Percentiles rank a stretch among this genome's conserved stretches.
phyloP scores from a whole-genome alignment of 2,113 vertebrate species.

The Oreochromis tanganicae region DNA sequence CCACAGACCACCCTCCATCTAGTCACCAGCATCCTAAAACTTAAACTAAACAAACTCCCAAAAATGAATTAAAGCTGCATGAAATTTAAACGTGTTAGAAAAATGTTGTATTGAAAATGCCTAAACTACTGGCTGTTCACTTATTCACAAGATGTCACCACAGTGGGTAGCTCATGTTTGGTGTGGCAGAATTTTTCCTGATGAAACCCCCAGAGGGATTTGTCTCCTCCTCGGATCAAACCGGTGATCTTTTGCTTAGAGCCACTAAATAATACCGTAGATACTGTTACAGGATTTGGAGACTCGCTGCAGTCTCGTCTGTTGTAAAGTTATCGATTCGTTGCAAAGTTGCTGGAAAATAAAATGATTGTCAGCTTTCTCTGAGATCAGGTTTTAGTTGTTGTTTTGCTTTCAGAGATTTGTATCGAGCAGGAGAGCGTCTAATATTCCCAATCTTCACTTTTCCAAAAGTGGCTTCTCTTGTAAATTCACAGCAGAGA shows the following conservation, averaged over 20 bases:
- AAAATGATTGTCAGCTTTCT: not conserved
- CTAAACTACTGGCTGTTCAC: not conserved
- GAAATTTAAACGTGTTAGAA: not conserved
- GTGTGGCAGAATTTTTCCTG: not conserved
- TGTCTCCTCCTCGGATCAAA: not conserved
- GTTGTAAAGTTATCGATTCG: accelerated
- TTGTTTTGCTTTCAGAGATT: not conserved
- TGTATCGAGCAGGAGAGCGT: not conserved
- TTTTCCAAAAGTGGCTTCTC: accelerated
- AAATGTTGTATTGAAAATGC: accelerated
- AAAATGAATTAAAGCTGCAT: not conserved
- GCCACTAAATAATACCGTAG: not conserved
- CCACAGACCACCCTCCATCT: not conserved
- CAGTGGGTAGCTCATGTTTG: not conserved
- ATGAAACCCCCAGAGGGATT: not conserved
- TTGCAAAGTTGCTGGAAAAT: not conserved
- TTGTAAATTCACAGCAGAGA: not conserved
- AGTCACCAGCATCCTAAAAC: not conserved
- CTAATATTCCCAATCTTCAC: not conserved
- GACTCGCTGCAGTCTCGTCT: not conserved
- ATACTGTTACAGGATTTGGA: not conserved
- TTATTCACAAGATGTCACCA: not conserved
- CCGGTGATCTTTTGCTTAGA: not conserved
- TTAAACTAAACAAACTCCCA: not conserved
- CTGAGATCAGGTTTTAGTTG: not conserved